These are phyloP conservation scores for Diglossa cyanea DNA, from an alignment of 2,797 vertebrate genomes.

Conservation along the genomic window DNA sequence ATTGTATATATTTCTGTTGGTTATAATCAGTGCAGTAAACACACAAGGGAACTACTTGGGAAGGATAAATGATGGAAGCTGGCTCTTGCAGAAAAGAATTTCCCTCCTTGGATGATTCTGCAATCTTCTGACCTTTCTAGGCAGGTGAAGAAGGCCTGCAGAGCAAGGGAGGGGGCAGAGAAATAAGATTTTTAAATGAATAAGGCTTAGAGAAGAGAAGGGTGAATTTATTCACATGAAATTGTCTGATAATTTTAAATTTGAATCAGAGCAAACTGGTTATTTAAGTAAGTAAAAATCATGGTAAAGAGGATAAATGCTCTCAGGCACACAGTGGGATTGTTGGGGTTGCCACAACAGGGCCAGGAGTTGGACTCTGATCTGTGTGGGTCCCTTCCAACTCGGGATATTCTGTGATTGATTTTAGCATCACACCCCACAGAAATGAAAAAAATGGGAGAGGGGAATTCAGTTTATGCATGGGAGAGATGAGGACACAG, in stretches of 20 bases:
- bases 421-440: not conserved
- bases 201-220: not conserved
- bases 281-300: not conserved
- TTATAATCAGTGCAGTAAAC: not conserved
- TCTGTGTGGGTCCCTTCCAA: not conserved
- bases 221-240: not conserved
- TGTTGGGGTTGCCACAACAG: not conserved
- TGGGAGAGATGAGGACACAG: not conserved
- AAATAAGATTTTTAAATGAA: not conserved
- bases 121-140: not conserved
- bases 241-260: not conserved
- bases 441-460: not conserved
- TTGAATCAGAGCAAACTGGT: not conserved
- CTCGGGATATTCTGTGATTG: not conserved
- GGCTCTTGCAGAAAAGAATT: not conserved
- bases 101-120: not conserved
- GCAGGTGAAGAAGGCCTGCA: not conserved
- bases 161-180: not conserved
- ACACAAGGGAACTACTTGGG: not conserved
- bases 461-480: not conserved
- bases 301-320: not conserved
- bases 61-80: not conserved
- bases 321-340: not conserved
- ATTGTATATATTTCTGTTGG: not conserved
- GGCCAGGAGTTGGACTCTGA: not conserved